Conservation (phyloP, 1,140 invertebrate species). For the Harpegnathos saltator region DNA sequence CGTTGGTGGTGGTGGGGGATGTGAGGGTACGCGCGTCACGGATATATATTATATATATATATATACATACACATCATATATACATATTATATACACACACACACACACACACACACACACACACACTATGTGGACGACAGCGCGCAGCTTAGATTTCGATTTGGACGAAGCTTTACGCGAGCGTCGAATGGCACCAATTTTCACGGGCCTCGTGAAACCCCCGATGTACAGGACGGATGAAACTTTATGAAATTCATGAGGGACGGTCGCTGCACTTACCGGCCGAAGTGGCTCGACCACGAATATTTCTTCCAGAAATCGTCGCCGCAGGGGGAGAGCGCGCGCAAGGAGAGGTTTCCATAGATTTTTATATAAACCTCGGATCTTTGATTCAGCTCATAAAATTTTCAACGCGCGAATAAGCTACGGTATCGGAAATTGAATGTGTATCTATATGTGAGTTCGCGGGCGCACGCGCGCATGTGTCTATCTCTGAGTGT, state of each 20-base stretch:
- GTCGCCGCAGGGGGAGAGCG: slow-evolving; percentile 30
- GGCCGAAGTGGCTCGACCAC: slow-evolving; percentile 15
- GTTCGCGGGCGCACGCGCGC: too few relatives aligned
- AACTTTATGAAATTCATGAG: slow-evolving; percentile 77
- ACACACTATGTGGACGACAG: slow-evolving; percentile 52
- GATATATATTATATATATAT: too few relatives aligned
- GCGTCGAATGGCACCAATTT: slow-evolving; percentile 71
- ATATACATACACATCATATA: too few relatives aligned
- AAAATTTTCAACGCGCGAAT: slow-evolving; percentile 52
- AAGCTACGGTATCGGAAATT: slow-evolving; percentile 22
- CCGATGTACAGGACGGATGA: slow-evolving; percentile 70
- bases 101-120: too few relatives aligned
- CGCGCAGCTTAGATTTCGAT: slow-evolving; percentile 72
- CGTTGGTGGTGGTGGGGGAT: too few relatives aligned
- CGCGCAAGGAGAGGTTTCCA: slow-evolving; percentile 22
- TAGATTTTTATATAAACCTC: slow-evolving; percentile 49
- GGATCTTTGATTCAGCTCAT: slow-evolving; percentile 37
- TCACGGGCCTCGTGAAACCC: slow-evolving; percentile 69
- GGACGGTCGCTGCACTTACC: slow-evolving; percentile 43
- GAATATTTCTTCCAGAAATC: slow-evolving; percentile 59
- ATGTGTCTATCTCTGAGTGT: background rate
- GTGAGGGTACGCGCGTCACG: too few relatives aligned
- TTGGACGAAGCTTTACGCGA: slow-evolving; percentile 62
- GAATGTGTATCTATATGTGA: background rate
- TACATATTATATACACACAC: too few relatives aligned